These are phyloP conservation scores for Nomada lathburiana DNA, from an alignment of 2,888 invertebrate genomes.

Conservation along the genomic window DNA sequence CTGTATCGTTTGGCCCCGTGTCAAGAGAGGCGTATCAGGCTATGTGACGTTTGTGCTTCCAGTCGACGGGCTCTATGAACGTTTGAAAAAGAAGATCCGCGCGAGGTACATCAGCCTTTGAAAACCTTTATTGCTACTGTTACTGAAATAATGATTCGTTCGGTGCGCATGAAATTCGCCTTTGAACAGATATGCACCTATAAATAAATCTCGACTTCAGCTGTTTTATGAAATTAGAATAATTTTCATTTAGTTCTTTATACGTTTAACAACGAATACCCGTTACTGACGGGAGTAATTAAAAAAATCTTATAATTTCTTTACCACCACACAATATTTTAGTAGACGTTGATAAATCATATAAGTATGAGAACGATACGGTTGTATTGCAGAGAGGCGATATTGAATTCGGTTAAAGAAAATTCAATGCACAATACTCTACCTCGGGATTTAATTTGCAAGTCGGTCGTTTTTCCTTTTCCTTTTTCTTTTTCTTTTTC, in stretches of 20 bases:
- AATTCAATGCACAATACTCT: not conserved
- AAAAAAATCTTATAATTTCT: no score
- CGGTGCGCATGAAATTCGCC: no score
- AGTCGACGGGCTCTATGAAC: conserved; percentile 30
- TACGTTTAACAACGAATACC: no score
- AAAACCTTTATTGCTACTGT: not conserved
- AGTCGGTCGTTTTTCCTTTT: not conserved
- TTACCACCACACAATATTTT: not conserved
- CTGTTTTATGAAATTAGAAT: no score
- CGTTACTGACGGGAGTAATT: no score
- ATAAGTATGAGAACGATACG: not conserved
- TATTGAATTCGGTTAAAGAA: not conserved
- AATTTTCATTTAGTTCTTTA: no score
- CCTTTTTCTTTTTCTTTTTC: not conserved
- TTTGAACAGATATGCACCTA: no score
- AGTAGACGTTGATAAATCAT: not conserved
- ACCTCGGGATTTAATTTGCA: conserved; percentile 42
- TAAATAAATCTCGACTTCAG: no score
- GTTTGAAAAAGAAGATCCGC: conserved; percentile 23
- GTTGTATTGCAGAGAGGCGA: no score
- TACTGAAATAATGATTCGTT: not conserved
- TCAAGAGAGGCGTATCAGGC: conserved; percentile 39
- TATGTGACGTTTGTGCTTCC: conserved; percentile 40
- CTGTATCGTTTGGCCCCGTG: conserved; percentile 63
- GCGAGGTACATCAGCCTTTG: conserved; percentile 17